These are phyloP conservation scores for Pantherophis guttatus DNA, from an alignment of 2,113 vertebrate genomes.

Conservation along the genomic window DNA sequence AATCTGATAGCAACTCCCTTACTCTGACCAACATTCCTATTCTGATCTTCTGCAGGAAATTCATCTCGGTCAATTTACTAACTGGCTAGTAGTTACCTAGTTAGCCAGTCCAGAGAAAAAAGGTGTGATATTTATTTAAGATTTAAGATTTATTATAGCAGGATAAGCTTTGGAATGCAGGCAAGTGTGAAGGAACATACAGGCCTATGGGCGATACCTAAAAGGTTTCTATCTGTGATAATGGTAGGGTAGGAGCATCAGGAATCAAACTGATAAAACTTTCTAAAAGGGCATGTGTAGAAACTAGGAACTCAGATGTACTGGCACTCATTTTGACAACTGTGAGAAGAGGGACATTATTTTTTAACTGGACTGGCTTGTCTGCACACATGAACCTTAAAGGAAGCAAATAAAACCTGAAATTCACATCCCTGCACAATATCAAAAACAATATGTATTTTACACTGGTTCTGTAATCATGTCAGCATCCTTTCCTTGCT, in stretches of 20 bases:
- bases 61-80: not conserved
- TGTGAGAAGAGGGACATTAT: not conserved
- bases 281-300: not conserved
- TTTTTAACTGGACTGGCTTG: not conserved
- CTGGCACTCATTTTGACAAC: not conserved
- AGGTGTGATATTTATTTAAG: not conserved
- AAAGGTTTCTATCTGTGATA: not conserved
- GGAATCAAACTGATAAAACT: not conserved
- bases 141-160: no score
- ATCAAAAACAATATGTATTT: not conserved
- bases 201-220: not conserved
- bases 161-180: not conserved
- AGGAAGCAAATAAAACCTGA: not conserved
- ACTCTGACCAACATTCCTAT: not conserved
- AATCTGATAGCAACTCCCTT: not conserved
- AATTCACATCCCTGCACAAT: not conserved
- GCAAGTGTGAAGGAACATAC: not conserved
- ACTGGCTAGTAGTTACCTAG: not conserved
- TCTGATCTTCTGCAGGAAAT: not conserved
- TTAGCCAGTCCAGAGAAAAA: not conserved
- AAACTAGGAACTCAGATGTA: not conserved
- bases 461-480: not conserved
- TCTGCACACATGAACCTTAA: not conserved
- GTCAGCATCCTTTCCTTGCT: not conserved
- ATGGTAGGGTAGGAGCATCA: not conserved